Base-by-base conservation (phyloP, 1,140 invertebrate species). In the Antheraea pernyi region DNA sequence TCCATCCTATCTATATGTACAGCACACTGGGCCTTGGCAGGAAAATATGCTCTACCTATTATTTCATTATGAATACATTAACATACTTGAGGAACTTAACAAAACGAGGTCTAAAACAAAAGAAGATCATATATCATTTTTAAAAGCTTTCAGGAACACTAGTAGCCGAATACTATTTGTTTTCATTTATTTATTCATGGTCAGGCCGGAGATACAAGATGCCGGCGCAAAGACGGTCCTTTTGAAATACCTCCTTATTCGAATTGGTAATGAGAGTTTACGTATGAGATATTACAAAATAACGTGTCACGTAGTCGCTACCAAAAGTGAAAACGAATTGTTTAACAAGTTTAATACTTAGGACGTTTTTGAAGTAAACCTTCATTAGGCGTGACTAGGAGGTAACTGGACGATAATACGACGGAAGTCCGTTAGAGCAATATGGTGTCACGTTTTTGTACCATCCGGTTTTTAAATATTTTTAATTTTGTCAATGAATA, bases 121-220 rank as follows among this genome's bases (percentile, higher is more conserved):
- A 80, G 78, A 19, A 77, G 81, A 87, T 85, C 83, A 85, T 88
- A 81, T 77, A 81, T 84, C 77, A 84, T 82, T 87, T 75, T 84
- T 84, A 89, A 86, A 85, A 82, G 78, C 81, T 86, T 89, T 91
- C 85, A 76, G 82, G 81, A 86, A 91, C 75, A 90, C 88, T 88
- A 83, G 89, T 88, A 87, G 88, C 83, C 84, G 78, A 86, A 90
- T 89, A 86, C 76, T 91, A 91, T 90, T 91, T 90, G 89, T 91
- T 91, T 91, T 91, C 89, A 91, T 91, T 90, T 86, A 91, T 91
- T 90, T 91, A 90, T 91, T 90, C 88, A 91, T 89, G 89, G 89
- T 88, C 86, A 79, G 67, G 79, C 70, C 76, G 73, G 73, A 77
- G 83, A 86, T 85, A 88, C 74, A 89, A 88, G 86, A 83, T 80